A percentile compares a stretch with the other conserved stretches of the same genome.
Conservation (phyloP, 2,113 vertebrate species). For the Oncorhynchus keta region DNA sequence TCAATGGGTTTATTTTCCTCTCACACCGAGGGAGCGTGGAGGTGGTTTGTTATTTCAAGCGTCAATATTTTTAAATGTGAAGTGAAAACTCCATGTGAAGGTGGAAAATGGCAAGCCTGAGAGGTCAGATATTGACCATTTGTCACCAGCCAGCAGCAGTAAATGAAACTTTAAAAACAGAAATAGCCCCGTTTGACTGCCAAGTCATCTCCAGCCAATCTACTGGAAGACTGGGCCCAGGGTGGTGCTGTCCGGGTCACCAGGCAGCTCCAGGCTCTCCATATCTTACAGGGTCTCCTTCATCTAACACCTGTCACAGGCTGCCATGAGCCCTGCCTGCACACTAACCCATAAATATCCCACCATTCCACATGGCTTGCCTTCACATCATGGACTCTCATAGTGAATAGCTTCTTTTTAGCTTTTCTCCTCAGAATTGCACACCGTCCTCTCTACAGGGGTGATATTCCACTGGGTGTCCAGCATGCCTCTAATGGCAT, state of each 20-base stretch:
- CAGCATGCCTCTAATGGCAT: background rate
- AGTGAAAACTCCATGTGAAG: conserved; percentile 44
- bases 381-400: conserved; percentile 18
- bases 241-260: conserved; percentile 32
- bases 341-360: conserved; percentile 45
- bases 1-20: conserved; percentile 14
- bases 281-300: conserved; percentile 43
- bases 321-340: conserved; percentile 32
- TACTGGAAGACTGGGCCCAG: conserved; percentile 33
- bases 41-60: conserved; percentile 33
- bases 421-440: background rate
- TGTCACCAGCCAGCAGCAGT: conserved; percentile 43
- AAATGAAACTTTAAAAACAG: conserved; percentile 33
- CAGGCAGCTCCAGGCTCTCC: conserved; percentile 36
- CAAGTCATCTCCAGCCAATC: conserved; percentile 50
- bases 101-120: conserved; percentile 53
- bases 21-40: conserved; percentile 8
- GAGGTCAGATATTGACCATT: conserved; percentile 54
- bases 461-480: background rate
- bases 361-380: conserved; percentile 20
- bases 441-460: background rate
- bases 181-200: conserved; percentile 48
- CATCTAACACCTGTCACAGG: conserved; percentile 40
- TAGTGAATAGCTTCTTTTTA: background rate
- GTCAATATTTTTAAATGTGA: conserved; percentile 49